Percentiles rank a stretch among this genome's conserved stretches.
Conservation (phyloP, 2,113 vertebrate genomes). For the Phylloscopus trochilus region DNA sequence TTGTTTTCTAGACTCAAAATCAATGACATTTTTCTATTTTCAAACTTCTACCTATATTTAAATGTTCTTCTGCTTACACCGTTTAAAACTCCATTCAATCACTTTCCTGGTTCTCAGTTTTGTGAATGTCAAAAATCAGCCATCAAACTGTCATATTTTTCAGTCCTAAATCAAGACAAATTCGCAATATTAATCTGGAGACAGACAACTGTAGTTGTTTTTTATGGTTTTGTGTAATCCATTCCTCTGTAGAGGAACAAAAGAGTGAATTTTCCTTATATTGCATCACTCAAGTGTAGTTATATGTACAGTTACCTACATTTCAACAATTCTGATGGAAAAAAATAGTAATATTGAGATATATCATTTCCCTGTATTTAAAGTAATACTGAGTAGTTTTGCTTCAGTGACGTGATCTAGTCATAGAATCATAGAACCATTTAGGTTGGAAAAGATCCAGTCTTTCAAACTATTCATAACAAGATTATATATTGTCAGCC, state of each 20-base stretch:
- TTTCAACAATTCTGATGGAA: neutral
- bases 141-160: neutral
- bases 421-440: neutral
- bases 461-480: neutral
- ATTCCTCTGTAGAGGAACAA: neutral
- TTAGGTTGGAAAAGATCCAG: neutral
- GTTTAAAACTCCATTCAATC: neutral
- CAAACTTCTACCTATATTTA: neutral
- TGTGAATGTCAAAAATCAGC: neutral
- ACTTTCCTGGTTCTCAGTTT: neutral
- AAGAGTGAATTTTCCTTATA: neutral
- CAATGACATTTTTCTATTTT: neutral
- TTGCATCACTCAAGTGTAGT: neutral
- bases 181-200: neutral
- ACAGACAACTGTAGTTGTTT: neutral
- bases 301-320: neutral
- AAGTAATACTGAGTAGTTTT: neutral
- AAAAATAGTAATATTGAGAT: neutral
- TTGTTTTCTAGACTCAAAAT: neutral
- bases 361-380: neutral
- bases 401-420: neutral
- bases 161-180: neutral
- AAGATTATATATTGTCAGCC: neutral
- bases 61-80: neutral
- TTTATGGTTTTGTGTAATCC: neutral